phyloP scores from a whole-genome alignment of 1,140 invertebrate species.

The Drosophila parabipectinata region DNA sequence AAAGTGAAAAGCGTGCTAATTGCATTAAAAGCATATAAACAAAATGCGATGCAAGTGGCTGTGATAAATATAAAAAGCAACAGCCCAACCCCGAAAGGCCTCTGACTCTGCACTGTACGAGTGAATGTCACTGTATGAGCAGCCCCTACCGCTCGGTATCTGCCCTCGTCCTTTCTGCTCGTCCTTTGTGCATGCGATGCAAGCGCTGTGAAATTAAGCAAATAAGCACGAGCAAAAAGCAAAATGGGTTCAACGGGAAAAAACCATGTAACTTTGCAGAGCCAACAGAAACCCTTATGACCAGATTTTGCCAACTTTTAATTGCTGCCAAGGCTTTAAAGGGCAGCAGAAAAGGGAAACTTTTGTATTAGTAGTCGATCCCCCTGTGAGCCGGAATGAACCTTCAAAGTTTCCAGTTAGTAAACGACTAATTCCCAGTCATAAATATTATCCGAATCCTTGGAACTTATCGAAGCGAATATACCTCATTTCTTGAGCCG shows the following conservation, averaged over 20 bases:
- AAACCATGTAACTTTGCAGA: constrained; percentile 45
- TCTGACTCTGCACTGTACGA: neutral
- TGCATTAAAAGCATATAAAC: constrained; percentile 82
- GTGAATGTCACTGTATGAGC: constrained; percentile 20
- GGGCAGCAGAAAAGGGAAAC: neutral
- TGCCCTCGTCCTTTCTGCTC: neutral
- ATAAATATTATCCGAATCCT: constrained; percentile 5
- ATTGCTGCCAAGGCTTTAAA: constrained; percentile 57
- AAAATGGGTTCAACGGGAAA: constrained; percentile 19
- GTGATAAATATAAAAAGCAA: constrained; percentile 66
- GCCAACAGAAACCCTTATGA: constrained; percentile 16
- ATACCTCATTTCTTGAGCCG: constrained; percentile 1
- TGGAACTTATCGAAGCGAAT: constrained; percentile 30
- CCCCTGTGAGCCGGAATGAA: neutral
- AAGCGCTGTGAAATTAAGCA: constrained; percentile 74
- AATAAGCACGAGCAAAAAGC: constrained; percentile 58
- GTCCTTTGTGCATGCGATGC: constrained; percentile 61
- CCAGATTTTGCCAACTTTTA: constrained; percentile 35
- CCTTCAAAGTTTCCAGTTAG: constrained; percentile 2
- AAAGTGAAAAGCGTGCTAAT: constrained; percentile 82
- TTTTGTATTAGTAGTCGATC: neutral
- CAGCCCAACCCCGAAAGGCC: constrained; percentile 32
- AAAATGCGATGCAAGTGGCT: constrained; percentile 81
- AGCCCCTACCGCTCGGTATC: neutral
- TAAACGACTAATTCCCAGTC: neutral